Evolutionary conservation across 2,888 invertebrate genomes (phyloP).

Genomic region (Lydus trimaculatus): DNA sequence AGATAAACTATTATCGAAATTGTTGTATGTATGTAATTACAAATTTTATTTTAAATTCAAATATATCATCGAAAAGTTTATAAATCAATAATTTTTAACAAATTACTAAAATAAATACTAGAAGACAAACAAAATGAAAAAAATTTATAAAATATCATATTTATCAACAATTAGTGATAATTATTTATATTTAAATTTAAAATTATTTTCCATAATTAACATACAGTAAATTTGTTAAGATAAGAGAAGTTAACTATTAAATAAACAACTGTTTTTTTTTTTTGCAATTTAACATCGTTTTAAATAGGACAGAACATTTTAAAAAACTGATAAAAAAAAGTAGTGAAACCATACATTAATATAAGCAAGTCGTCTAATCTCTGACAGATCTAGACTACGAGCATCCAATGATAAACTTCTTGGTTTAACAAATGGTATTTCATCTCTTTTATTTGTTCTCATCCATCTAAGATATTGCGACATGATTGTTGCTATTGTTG

Average conservation of each 20-base stretch:
- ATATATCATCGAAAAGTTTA: too few relatives aligned
- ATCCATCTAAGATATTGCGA: constrained; percentile 62
- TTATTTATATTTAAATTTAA: background rate
- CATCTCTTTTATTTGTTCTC: constrained; percentile 47
- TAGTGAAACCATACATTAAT: constrained; percentile 24
- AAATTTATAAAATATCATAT: background rate
- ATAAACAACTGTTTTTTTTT: too few relatives aligned
- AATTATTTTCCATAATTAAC: too few relatives aligned
- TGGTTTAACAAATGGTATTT: constrained; percentile 64
- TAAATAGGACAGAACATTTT: background rate
- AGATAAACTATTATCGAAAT: too few relatives aligned
- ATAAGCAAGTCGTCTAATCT: constrained; percentile 51
- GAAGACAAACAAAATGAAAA: too few relatives aligned
- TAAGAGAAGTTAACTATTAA: too few relatives aligned
- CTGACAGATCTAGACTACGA: constrained; percentile 73
- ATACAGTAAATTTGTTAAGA: too few relatives aligned
- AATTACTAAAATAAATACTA: background rate
- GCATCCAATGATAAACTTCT: constrained; percentile 78
- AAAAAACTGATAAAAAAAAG: constrained; percentile 3
- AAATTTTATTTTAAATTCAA: too few relatives aligned
- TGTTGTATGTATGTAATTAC: too few relatives aligned
- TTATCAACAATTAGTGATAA: background rate
- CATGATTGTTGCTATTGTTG: constrained; percentile 35
- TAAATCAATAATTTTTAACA: too few relatives aligned
- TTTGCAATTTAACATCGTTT: too few relatives aligned